Evolutionary conservation across 2,888 invertebrate genomes (phyloP), one percentile per base, ranked within the genome.

Genomic region (Antheraea yamamai): DNA sequence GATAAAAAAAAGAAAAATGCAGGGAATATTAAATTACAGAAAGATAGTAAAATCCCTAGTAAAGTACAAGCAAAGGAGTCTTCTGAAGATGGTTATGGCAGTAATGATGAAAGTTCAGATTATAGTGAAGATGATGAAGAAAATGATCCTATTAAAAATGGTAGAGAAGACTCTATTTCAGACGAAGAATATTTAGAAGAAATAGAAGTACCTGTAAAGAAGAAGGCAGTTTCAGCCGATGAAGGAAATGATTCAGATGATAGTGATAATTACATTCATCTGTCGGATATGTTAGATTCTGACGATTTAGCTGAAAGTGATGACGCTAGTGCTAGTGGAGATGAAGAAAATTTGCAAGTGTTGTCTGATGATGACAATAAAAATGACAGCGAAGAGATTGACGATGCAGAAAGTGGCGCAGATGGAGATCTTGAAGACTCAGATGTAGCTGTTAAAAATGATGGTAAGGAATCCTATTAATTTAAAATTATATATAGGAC

Each of bases 51-150:
- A 76, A 79, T 81, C 80, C 78, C 85, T 83, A 72, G 90, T 76
- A 78, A 82, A 76, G 52, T 76, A 73, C 76, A 80, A 75, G 72
- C 75, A 35, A 82, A 89, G 81, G 92, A 92, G 75, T 91, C 92
- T 12, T 92, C 92, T 81, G 88, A 95, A 89, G 91, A 89, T 88
- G 86, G 95, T 77, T 84, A 95, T 84, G 81, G 94, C 35, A 90
- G 89, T 81, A 92, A 86, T 73, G 85, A 88, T 78, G 88, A 79
- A 47, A 81, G 82, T 72, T 79, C 82, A 51, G 76, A 76, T n/a
- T 79, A 78, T 47, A 73, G 73, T 73, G 77, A 82, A 71, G 74
- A 81, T 64, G 75, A 80, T 66, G 51, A 78, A 66, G 73, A 73
- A 68, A 73, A 72, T 14, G 75, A 73, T 71, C 61, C 61, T 12